phyloP scores from a whole-genome alignment of 2,113 vertebrate species.

The Seriola quinqueradiata region DNA sequence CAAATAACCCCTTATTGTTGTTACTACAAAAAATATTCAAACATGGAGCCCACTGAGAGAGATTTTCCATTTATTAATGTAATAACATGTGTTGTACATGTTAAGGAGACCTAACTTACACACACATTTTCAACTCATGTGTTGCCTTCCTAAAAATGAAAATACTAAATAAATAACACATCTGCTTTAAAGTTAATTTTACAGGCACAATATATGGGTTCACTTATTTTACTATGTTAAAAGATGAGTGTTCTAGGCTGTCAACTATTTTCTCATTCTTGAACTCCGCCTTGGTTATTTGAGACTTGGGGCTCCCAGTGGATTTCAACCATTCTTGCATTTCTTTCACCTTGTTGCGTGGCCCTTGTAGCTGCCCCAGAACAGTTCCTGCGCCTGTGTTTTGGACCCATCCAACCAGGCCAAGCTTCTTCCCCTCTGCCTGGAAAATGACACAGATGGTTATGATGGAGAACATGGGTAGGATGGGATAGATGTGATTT shows the following conservation, averaged over 20 bases:
- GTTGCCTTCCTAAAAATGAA: conserved; percentile 20
- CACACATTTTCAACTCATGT: background rate
- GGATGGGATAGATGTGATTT: background rate
- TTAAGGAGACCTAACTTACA: conserved; percentile 30
- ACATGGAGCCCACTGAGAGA: background rate
- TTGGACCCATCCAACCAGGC: conserved; percentile 95
- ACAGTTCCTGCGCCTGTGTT: conserved; percentile 91
- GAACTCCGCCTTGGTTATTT: conserved; percentile 89
- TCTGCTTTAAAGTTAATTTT: conserved; percentile 8
- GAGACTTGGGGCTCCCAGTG: conserved; percentile 92
- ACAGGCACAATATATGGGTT: conserved; percentile 2
- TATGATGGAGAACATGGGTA: background rate
- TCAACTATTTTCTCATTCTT: conserved; percentile 87
- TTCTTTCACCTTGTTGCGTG: conserved; percentile 81
- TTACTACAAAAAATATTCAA: conserved; percentile 13
- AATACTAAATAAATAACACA: conserved; percentile 72
- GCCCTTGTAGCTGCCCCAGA: conserved; percentile 91
- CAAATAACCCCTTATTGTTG: background rate
- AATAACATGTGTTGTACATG: conserved; percentile 14
- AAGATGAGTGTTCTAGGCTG: conserved; percentile 86
- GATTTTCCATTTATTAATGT: conserved; percentile 42
- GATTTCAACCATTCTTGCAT: conserved; percentile 93
- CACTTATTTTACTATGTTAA: conserved; percentile 84
- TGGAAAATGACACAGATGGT: conserved; percentile 59
- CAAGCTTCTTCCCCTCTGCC: conserved; percentile 90